Conservation (phyloP, 2,113 vertebrate genomes). For the Arvicanthis niloticus region DNA sequence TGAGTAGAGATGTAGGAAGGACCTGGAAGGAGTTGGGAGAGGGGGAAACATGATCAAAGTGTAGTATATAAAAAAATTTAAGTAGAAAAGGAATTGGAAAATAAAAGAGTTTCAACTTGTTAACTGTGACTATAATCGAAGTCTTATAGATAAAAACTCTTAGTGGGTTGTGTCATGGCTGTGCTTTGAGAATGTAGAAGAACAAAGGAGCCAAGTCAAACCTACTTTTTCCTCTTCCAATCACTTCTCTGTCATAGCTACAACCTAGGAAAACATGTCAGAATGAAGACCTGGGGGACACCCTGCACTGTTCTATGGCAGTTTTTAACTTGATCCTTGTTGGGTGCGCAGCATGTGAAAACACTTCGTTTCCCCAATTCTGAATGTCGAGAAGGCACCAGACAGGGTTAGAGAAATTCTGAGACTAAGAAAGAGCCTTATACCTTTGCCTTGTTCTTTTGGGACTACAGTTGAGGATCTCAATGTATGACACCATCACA, state of each 20-base stretch:
- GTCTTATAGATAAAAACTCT: background rate
- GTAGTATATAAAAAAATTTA: constrained; percentile 2
- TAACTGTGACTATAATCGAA: background rate
- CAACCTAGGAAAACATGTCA: constrained; percentile 25
- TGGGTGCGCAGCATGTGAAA: background rate
- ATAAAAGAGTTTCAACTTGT: background rate
- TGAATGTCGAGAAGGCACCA: background rate
- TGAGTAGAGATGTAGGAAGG: background rate
- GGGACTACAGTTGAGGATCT: constrained; percentile 7
- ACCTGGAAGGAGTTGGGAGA: background rate
- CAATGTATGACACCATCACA: background rate
- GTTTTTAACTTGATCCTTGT: background rate
- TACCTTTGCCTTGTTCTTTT: background rate
- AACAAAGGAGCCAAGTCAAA: background rate
- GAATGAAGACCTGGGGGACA: background rate
- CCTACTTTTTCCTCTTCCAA: background rate
- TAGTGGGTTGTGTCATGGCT: background rate
- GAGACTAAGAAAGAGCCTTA: constrained; percentile 2
- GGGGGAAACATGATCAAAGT: background rate
- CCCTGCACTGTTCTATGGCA: background rate
- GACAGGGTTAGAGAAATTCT: constrained; percentile 27
- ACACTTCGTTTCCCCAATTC: background rate
- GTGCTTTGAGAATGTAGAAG: constrained; percentile 4
- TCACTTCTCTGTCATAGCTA: background rate
- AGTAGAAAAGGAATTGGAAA: constrained; percentile 12